Conservation (phyloP, 2,888 invertebrate genomes). For the Lepidocyrtoides sp. region DNA sequence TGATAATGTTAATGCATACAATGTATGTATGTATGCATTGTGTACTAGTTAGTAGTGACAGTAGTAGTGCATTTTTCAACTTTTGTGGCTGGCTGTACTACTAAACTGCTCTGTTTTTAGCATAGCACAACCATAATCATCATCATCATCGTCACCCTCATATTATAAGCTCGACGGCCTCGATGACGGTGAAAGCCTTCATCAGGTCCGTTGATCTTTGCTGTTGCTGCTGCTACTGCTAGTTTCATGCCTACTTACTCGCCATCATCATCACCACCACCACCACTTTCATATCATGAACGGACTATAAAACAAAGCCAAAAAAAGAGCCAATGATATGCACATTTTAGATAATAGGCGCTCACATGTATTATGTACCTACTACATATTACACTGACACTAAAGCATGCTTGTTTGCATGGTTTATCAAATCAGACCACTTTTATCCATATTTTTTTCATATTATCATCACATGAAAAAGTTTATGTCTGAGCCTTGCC, state of each 20-base stretch:
- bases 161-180: slow-evolving; percentile 78
- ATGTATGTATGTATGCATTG: background rate
- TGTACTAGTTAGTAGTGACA: background rate
- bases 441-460: background rate
- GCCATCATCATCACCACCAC: too few species aligned
- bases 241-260: slow-evolving; percentile 1
- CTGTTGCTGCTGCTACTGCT: too few species aligned
- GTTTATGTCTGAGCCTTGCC: background rate
- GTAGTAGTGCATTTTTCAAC: background rate
- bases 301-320: slow-evolving; percentile 35
- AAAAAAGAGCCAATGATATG: background rate
- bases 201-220: slow-evolving; percentile 81
- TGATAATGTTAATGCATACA: too few species aligned
- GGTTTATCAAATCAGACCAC: slow-evolving; percentile 31
- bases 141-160: slow-evolving; percentile 28
- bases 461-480: slow-evolving; percentile 4
- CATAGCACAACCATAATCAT: background rate
- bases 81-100: background rate
- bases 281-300: slow-evolving; percentile 7
- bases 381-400: too few species aligned
- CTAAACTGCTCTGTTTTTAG: background rate
- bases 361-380: background rate
- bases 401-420: background rate
- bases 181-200: slow-evolving; percentile 80
- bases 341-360: too few species aligned